Evolutionary conservation across 2,888 invertebrate genomes (phyloP).

Genomic region (Cosmopolites sordidus): DNA sequence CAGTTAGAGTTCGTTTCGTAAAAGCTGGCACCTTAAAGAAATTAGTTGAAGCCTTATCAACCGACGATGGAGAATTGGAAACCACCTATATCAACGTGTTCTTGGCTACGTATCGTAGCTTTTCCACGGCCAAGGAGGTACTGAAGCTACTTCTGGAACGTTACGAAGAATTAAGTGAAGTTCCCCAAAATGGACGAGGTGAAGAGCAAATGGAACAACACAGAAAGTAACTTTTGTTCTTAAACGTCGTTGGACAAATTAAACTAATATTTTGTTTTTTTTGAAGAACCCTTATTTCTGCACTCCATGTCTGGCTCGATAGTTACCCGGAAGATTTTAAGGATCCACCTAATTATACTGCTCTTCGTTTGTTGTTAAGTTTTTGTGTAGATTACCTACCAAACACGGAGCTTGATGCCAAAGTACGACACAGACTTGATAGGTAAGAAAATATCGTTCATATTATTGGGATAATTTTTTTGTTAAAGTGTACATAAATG

Average conservation of each 20-base stretch:
- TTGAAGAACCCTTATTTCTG: conserved; percentile 84
- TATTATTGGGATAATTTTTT: too few species aligned
- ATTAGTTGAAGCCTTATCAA: conserved; percentile 88
- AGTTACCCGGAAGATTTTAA: conserved; percentile 94
- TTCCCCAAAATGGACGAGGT: conserved; percentile 51
- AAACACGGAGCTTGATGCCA: conserved; percentile 79
- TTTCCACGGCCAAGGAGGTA: conserved; percentile 83
- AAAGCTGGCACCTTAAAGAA: conserved; percentile 94
- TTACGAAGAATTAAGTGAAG: conserved; percentile 65
- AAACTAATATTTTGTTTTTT: conserved; percentile 33
- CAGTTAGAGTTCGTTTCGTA: conserved; percentile 88
- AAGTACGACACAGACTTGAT: conserved; percentile 73
- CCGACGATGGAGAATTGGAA: conserved; percentile 93
- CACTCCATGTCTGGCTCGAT: conserved; percentile 95
- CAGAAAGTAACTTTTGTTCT: conserved; percentile 60
- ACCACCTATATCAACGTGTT: conserved; percentile 98
- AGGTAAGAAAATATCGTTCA: too few species aligned
- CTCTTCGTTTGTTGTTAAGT: conserved; percentile 75
- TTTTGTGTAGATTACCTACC: conserved; percentile 81
- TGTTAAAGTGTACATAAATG: too few species aligned
- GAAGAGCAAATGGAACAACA: conserved; percentile 64
- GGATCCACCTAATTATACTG: conserved; percentile 72
- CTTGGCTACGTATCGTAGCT: conserved; percentile 89
- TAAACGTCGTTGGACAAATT: not conserved
- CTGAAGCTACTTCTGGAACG: conserved; percentile 74